Evolutionary conservation across 2,888 invertebrate species (phyloP).

Genomic region (Syrphus vitripennis): DNA sequence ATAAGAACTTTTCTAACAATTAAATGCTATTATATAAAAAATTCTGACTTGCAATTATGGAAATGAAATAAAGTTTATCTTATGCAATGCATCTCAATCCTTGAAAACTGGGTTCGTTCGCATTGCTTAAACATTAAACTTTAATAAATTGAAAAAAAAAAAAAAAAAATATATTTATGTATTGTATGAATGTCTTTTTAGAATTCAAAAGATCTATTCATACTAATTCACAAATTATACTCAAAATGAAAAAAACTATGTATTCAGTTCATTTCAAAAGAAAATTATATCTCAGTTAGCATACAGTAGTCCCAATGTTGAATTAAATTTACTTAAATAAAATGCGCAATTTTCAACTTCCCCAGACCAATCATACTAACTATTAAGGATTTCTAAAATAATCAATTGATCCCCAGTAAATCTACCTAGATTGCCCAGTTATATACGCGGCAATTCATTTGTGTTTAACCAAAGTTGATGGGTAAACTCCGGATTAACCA

Average conservation of each 20-base stretch:
- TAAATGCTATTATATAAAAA: background rate
- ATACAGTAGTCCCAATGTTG: too few species aligned
- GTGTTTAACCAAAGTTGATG: too few species aligned
- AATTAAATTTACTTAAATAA: too few species aligned
- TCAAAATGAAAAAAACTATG: background rate
- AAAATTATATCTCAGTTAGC: conserved; percentile 40
- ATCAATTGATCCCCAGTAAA: too few species aligned
- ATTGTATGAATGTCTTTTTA: background rate
- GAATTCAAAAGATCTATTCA: conserved; percentile 37
- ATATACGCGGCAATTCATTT: too few species aligned
- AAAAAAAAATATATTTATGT: too few species aligned
- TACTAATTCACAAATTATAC: too few species aligned
- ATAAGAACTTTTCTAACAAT: background rate
- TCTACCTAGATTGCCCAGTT: too few species aligned
- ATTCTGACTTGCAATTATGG: background rate
- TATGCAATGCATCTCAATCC: background rate
- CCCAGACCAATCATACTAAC: too few species aligned
- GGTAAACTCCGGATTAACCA: too few species aligned
- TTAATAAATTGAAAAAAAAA: background rate
- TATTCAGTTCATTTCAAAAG: conserved; percentile 31
- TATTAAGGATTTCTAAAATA: too few species aligned
- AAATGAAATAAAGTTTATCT: background rate
- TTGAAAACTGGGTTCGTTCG: background rate
- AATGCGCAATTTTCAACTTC: too few species aligned
- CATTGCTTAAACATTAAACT: background rate